Evolutionary conservation across 2,888 invertebrate genomes (phyloP).

Genomic region (Platycheirus rosarum): DNA sequence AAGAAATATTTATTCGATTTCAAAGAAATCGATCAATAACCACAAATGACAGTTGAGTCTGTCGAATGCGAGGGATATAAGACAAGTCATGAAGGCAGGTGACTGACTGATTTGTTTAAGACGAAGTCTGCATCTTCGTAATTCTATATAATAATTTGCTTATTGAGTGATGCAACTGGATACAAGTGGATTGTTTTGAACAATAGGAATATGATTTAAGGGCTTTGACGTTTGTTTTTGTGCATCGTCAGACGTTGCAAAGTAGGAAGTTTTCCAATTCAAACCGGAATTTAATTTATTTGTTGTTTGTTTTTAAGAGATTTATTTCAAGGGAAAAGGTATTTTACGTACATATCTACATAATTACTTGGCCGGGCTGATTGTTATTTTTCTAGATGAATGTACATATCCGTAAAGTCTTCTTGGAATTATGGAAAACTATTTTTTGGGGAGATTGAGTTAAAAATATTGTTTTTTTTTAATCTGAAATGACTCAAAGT

Average conservation of each 20-base stretch:
- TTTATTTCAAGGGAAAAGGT: constrained; percentile 6
- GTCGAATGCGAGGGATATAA: constrained; percentile 10
- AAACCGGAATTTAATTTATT: constrained; percentile 20
- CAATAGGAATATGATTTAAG: background rate
- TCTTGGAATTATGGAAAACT: too few relatives aligned
- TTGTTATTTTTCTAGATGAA: too few relatives aligned
- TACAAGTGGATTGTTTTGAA: constrained; percentile 40
- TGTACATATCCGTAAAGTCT: too few relatives aligned
- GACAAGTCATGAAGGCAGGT: constrained; percentile 29
- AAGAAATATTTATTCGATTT: constrained; percentile 23
- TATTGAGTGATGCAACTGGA: background rate
- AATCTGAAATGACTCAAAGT: too few relatives aligned
- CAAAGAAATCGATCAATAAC: background rate
- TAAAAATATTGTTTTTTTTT: too few relatives aligned
- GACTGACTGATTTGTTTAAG: constrained; percentile 4
- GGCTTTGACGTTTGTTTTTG: background rate
- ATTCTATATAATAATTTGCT: constrained; percentile 21
- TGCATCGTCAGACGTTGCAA: background rate
- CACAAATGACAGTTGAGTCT: constrained; percentile 8
- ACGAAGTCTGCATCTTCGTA: constrained; percentile 5
- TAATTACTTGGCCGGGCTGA: too few relatives aligned
- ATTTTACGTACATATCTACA: too few relatives aligned
- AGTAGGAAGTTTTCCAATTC: constrained; percentile 34
- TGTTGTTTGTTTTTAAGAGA: background rate
- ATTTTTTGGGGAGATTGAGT: too few relatives aligned